Evolutionary conservation across 1,140 invertebrate species (phyloP), one percentile per base, ranked within the genome.

Genomic region (Cylas formicarius): DNA sequence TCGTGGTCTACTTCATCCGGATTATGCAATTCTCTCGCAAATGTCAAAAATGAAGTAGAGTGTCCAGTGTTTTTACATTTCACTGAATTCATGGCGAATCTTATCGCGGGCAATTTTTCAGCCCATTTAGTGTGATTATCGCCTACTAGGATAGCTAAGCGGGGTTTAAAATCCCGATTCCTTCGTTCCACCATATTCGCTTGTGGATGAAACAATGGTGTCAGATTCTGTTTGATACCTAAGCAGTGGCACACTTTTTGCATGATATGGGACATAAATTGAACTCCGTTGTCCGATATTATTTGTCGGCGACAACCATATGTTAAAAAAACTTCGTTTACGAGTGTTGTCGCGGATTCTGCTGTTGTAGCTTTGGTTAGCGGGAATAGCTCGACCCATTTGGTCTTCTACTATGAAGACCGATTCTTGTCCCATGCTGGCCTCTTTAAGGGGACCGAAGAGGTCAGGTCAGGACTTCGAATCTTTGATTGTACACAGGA

Each of bases 1-100:
- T 63, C 60, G 41, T 38, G 26, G 4, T 40, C 28, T 6, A 38
- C 41, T 6, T 52, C 53, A 24, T 55, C 28, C 1, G 56, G 52
- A 4, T 52, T 44, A 9, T 50, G 23, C 11, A 67, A 28, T 37
- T 67, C 61, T 27, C 65, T 35, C 56, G 48, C 60, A 36, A 65
- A 63, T 7, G 58, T 69, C 2, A 68, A 31, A 10, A 60, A 60
- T 1, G 63, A 62, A 5, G 66, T 62, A 9, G 61, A 60, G 14
- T 48, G 39, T 41, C 55, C 39, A 2, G 63, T 7, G 66, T 45
- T 37, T 61, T 44, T 7, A 48, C 33, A 20, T 14, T 4, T 36
- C 49, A 64, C 64, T 72, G 2, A 35, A 56, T 71, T 70, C 41
- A 66, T 59, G 0, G 67, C 67, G 31, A 67, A 71, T 0, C 58